Percentiles rank a stretch among this genome's conserved stretches.
phyloP scores from a whole-genome alignment of 2,113 vertebrate genomes.

The Scalopus aquaticus region DNA sequence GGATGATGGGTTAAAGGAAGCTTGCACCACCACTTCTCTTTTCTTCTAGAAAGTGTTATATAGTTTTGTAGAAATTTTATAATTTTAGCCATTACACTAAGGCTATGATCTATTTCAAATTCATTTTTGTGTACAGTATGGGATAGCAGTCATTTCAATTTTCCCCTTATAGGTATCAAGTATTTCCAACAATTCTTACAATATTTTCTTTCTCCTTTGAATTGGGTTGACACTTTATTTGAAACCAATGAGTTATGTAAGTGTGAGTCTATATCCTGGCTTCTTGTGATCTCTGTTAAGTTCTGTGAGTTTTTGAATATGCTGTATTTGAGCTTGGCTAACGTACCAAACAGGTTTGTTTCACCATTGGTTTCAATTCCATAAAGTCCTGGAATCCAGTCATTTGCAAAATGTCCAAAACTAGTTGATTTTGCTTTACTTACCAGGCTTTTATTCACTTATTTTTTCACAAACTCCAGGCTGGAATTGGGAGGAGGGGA shows the following conservation, averaged over 20 bases:
- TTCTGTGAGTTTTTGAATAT: background rate
- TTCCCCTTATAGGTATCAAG: background rate
- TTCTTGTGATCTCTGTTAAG: background rate
- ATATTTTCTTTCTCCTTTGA: background rate
- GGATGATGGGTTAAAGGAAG: background rate
- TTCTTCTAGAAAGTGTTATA: too few relatives aligned
- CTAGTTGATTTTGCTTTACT: background rate
- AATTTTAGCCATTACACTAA: background rate
- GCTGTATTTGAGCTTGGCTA: background rate
- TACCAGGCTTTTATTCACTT: background rate
- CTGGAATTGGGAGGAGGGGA: rapidly evolving
- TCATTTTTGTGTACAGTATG: background rate
- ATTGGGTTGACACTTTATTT: background rate
- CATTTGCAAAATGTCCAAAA: background rate
- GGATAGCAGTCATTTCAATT: background rate
- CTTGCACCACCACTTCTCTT: too few relatives aligned
- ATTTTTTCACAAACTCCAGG: background rate
- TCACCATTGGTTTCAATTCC: background rate
- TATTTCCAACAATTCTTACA: background rate
- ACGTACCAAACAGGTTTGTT: background rate
- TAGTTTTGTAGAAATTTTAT: background rate
- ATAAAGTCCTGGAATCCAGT: background rate
- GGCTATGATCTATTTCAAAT: background rate
- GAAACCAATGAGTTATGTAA: background rate
- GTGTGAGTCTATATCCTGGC: background rate